phyloP scores from a whole-genome alignment of 2,113 vertebrate species.

The Eleginops maclovinus region DNA sequence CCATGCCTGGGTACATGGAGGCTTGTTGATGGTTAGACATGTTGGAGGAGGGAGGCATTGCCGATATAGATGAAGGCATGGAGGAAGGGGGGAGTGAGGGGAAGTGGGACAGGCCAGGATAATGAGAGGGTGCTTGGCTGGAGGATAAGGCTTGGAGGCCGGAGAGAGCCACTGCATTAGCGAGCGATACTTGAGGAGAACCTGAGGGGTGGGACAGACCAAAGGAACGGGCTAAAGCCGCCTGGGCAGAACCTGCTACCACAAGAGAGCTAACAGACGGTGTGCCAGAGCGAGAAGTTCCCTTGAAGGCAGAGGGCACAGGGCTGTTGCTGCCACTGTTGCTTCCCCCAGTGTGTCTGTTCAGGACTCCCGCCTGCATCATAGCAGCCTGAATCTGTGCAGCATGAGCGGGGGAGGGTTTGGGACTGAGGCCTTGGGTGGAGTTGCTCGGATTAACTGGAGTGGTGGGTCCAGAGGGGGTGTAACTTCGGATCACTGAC shows the following conservation, averaged over 20 bases:
- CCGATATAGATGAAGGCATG: slow-evolving; percentile 78
- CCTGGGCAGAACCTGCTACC: slow-evolving; percentile 78
- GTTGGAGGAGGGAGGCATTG: slow-evolving; percentile 63
- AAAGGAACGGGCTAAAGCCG: slow-evolving; percentile 84
- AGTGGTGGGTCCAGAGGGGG: slow-evolving; percentile 86
- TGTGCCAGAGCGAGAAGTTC: slow-evolving; percentile 86
- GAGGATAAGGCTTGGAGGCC: slow-evolving; percentile 79
- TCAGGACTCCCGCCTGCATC: slow-evolving; percentile 67
- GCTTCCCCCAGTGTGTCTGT: slow-evolving; percentile 76
- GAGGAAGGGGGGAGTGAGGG: slow-evolving; percentile 82
- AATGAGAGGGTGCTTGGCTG: slow-evolving; percentile 78
- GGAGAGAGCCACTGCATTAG: slow-evolving; percentile 75
- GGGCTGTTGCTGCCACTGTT: slow-evolving; percentile 87
- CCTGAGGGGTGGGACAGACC: slow-evolving; percentile 83
- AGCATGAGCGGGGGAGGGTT: slow-evolving; percentile 66
- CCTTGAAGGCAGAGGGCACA: slow-evolving; percentile 93
- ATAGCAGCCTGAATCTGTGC: slow-evolving; percentile 63
- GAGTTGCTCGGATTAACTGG: slow-evolving; percentile 79
- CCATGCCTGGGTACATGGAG: slow-evolving; percentile 86
- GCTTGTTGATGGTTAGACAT: slow-evolving; percentile 70
- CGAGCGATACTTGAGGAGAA: slow-evolving; percentile 87
- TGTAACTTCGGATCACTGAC: slow-evolving; percentile 89
- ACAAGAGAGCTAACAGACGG: slow-evolving; percentile 87
- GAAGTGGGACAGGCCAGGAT: slow-evolving; percentile 89
- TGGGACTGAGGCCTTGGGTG: slow-evolving; percentile 79